phyloP scores from a whole-genome alignment of 2,797 vertebrate genomes.

The Pseudotriccus pelzelni region DNA sequence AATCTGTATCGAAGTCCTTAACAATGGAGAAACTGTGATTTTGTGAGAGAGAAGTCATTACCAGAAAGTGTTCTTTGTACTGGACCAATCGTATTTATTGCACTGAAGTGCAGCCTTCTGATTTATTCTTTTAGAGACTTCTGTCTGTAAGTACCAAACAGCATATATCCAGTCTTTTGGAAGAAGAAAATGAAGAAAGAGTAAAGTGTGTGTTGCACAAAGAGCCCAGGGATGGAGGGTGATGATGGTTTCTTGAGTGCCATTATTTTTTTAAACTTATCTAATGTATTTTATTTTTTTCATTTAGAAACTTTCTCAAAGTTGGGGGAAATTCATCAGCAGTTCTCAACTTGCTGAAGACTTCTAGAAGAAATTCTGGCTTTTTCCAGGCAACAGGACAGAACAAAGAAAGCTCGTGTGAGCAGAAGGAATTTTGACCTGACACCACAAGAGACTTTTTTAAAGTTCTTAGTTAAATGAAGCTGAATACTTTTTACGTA shows the following conservation, averaged over 20 bases:
- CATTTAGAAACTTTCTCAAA: conserved; percentile 24
- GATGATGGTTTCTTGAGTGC: background rate
- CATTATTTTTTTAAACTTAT: background rate
- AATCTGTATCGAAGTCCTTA: background rate
- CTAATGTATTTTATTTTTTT: background rate
- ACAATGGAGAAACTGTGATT: background rate
- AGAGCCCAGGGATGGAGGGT: background rate
- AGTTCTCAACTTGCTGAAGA: conserved; percentile 43
- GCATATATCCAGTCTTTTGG: background rate
- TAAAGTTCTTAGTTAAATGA: conserved; percentile 67
- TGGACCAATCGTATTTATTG: background rate
- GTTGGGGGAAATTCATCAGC: conserved; percentile 17
- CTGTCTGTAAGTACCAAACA: background rate
- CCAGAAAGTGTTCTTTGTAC: background rate
- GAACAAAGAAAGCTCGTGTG: conserved; percentile 22
- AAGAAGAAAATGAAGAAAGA: background rate
- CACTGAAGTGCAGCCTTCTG: background rate
- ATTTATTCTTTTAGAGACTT: background rate
- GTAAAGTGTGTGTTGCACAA: background rate
- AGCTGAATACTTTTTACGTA: conserved; percentile 71
- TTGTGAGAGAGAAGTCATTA: background rate
- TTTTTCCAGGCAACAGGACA: conserved; percentile 39
- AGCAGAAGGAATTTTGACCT: conserved; percentile 50
- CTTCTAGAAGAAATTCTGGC: conserved; percentile 31
- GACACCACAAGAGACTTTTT: conserved; percentile 51